Conservation (phyloP, 1,140 invertebrate genomes). For the Phenacoccus solenopsis region DNA sequence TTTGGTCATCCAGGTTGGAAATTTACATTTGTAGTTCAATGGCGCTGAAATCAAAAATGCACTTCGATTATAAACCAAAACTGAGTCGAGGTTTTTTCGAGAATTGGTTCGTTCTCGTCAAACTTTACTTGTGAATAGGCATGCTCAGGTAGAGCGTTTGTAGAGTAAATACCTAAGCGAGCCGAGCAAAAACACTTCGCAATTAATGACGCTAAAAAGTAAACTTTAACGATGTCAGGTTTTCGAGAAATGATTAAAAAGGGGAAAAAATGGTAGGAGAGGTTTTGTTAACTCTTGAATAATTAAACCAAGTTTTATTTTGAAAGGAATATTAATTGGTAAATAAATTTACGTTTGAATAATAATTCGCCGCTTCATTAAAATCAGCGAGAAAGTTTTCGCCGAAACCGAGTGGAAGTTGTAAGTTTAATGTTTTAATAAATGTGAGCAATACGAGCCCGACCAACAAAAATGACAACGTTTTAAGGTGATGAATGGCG, state of each 20-base stretch:
- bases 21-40: constrained; percentile 41
- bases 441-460: neutral
- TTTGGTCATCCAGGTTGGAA: constrained; percentile 50
- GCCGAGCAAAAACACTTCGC: neutral
- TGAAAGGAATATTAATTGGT: constrained; percentile 3
- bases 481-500: too few relatives aligned
- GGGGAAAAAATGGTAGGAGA: neutral
- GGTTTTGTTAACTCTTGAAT: neutral
- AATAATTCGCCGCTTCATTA: neutral
- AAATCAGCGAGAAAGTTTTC: neutral
- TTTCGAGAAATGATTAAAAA: neutral
- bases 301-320: constrained; percentile 3
- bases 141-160: too few relatives aligned
- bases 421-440: neutral
- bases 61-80: too few relatives aligned
- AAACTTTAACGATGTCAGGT: neutral
- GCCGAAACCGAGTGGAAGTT: neutral
- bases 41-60: constrained; percentile 22
- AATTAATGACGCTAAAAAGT: neutral
- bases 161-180: neutral
- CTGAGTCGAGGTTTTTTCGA: too few relatives aligned
- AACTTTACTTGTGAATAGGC: too few relatives aligned
- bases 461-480: neutral
- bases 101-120: too few relatives aligned
- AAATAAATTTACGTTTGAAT: constrained; percentile 3